Evolutionary conservation across 2,113 vertebrate species (phyloP).

Genomic region (Hyaena hyaena): DNA sequence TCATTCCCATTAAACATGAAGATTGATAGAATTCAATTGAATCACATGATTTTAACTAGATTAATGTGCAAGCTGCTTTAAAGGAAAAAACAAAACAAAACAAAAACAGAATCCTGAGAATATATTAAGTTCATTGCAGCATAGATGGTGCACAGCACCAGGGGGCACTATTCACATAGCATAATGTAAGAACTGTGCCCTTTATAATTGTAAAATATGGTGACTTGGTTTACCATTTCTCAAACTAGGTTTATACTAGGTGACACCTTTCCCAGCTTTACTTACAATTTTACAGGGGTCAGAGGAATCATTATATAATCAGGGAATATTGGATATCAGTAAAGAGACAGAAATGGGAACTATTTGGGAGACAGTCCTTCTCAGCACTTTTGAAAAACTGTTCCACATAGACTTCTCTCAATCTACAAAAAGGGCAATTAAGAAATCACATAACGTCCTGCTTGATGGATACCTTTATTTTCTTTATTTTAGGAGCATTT

Average conservation of each 20-base stretch:
- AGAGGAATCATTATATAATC: slow-evolving; percentile 11
- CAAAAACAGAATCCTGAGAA: not conserved
- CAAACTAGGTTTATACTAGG: not conserved
- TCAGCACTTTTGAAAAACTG: not conserved
- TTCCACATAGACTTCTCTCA: not conserved
- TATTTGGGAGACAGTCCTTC: not conserved
- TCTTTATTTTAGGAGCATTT: slow-evolving; percentile 56
- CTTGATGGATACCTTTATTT: slow-evolving; percentile 29
- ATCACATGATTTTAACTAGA: not conserved
- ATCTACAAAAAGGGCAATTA: not conserved
- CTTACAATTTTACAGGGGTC: not conserved
- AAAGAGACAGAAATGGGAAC: not conserved
- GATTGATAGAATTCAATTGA: not conserved
- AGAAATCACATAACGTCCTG: slow-evolving; percentile 29
- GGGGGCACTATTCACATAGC: not conserved
- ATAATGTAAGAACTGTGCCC: not conserved
- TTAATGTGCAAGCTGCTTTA: not conserved
- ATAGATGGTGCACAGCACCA: not conserved
- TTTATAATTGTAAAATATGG: not conserved
- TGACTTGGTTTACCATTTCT: not conserved
- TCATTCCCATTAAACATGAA: not conserved
- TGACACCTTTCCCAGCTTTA: not conserved
- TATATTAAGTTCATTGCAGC: not conserved
- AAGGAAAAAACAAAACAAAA: not conserved
- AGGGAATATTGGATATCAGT: not conserved